A percentile compares a stretch with the other conserved stretches of the same genome.
These are phyloP conservation scores for Enteromius unitaeniatus DNA, from an alignment of 2,797 vertebrate species.

Conservation along the genomic window DNA sequence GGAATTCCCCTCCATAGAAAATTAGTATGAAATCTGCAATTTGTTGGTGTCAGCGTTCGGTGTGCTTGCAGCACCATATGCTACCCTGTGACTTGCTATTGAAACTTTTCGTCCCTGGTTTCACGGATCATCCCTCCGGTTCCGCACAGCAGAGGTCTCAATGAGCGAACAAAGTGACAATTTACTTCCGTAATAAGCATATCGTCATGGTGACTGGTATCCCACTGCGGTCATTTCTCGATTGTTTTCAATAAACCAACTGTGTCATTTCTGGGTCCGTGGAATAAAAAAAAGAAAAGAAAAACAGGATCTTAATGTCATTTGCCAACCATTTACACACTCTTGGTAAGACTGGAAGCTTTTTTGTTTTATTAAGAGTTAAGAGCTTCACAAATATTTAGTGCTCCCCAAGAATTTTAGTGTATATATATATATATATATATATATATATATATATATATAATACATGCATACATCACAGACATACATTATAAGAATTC, in stretches of 20 bases:
- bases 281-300: neutral
- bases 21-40: slow-evolving; percentile 85
- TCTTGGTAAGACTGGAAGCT: no score
- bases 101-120: slow-evolving; percentile 81
- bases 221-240: slow-evolving; percentile 2
- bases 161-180: slow-evolving; percentile 77
- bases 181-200: slow-evolving; percentile 73
- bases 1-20: slow-evolving; percentile 64
- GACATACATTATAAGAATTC: no score
- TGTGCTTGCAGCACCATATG: slow-evolving; percentile 72
- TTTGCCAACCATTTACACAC: no score
- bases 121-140: slow-evolving; percentile 80
- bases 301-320: no score
- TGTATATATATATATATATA: no score
- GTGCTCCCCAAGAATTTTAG: no score
- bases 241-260: neutral
- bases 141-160: slow-evolving; percentile 72
- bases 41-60: slow-evolving; percentile 76
- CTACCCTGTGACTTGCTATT: slow-evolving; percentile 71
- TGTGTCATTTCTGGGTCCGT: neutral
- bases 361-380: neutral
- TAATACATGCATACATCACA: no score
- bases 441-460: no score
- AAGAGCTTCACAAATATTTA: neutral
- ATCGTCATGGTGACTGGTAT: slow-evolving; percentile 59